phyloP scores from a whole-genome alignment of 2,888 invertebrate genomes.

The Ophion obscuratus region DNA sequence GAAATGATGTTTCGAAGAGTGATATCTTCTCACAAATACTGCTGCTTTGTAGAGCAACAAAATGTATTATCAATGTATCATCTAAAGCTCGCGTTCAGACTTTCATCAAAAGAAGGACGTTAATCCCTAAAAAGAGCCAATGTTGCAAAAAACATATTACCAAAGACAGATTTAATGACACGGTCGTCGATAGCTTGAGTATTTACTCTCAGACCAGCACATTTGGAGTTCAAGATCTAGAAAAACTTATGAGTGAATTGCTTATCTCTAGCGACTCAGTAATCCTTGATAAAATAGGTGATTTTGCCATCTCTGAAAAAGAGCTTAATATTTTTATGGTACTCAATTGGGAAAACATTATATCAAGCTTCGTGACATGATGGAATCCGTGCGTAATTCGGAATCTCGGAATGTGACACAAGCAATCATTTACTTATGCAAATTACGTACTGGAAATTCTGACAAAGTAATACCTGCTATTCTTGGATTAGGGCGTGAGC shows the following conservation, averaged over 20 bases:
- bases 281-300: slow-evolving; percentile 12
- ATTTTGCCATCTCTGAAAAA: slow-evolving; percentile 10
- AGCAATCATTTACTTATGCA: slow-evolving; percentile 12
- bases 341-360: slow-evolving; percentile 39
- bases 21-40: slow-evolving; percentile 46
- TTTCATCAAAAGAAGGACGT: slow-evolving; percentile 32
- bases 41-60: slow-evolving; percentile 29
- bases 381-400: slow-evolving; percentile 17
- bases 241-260: slow-evolving; percentile 47
- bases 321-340: not conserved
- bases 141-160: slow-evolving; percentile 36
- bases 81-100: slow-evolving; percentile 21
- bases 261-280: slow-evolving; percentile 49
- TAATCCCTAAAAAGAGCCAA: slow-evolving; percentile 38
- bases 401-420: slow-evolving; percentile 18
- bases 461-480: no score
- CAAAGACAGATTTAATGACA: slow-evolving; percentile 27
- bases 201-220: slow-evolving; percentile 13
- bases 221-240: slow-evolving; percentile 29
- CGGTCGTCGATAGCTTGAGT: not conserved
- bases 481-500: no score
- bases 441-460: no score
- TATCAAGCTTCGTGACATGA: slow-evolving; percentile 31
- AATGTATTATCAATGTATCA: not conserved
- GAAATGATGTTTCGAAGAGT: slow-evolving; percentile 28